Conservation (phyloP, 2,888 invertebrate species). For the Plebejus anna region DNA sequence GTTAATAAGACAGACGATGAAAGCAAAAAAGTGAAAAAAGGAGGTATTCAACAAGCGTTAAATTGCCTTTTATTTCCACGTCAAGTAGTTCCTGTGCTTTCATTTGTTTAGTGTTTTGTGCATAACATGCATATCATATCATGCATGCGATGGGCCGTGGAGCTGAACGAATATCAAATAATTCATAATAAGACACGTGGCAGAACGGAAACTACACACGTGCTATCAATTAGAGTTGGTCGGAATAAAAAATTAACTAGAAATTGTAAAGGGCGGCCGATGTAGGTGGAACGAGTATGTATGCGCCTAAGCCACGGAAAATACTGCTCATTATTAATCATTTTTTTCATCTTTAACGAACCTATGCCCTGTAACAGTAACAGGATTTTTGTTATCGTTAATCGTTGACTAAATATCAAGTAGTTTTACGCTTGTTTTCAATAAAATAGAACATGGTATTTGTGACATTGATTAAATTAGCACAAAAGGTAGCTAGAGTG, state of each 20-base stretch:
- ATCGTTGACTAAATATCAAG: no score
- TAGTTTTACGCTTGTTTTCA: no score
- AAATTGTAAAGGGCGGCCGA: conserved; percentile 51
- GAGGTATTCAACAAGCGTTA: conserved; percentile 32
- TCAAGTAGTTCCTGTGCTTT: conserved; percentile 55
- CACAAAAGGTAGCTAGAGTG: no score
- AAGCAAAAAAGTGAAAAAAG: background rate
- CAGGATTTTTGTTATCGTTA: no score
- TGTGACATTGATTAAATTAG: no score
- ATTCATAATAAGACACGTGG: conserved; percentile 68
- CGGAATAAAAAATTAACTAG: conserved; percentile 53
- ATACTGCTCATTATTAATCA: no score
- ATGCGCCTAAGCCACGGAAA: conserved; percentile 16
- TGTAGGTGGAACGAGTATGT: conserved; percentile 52
- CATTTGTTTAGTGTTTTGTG: conserved; percentile 45
- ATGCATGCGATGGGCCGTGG: conserved; percentile 45
- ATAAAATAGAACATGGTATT: no score
- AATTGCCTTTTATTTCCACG: conserved; percentile 58
- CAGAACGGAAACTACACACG: conserved; percentile 70
- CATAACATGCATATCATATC: conserved; percentile 49
- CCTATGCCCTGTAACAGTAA: no score
- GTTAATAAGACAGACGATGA: background rate
- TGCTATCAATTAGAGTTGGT: conserved; percentile 73
- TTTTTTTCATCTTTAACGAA: no score
- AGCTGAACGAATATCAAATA: conserved; percentile 70